These are phyloP conservation scores for Merops nubicus DNA, from an alignment of 2,113 vertebrate genomes.

Conservation along the genomic window DNA sequence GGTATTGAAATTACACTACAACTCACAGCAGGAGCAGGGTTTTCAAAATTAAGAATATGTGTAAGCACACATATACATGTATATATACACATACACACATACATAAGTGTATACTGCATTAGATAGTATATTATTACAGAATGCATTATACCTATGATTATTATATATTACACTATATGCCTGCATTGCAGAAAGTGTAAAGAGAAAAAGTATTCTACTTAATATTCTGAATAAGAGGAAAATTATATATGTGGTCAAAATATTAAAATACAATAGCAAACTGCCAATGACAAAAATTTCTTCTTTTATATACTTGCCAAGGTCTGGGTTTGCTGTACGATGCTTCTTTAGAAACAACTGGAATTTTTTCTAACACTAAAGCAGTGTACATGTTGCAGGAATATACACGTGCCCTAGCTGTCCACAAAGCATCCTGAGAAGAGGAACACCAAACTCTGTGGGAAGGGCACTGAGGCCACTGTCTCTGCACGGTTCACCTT, in stretches of 20 bases:
- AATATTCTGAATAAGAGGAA: background rate
- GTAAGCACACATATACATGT: background rate
- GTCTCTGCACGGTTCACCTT: background rate
- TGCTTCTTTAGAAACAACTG: background rate
- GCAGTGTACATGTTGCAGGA: background rate
- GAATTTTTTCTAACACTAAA: background rate
- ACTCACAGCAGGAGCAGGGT: background rate
- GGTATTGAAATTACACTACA: background rate
- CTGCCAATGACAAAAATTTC: background rate
- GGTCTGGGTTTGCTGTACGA: background rate
- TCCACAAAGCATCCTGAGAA: background rate
- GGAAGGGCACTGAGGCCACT: background rate
- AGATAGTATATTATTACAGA: background rate
- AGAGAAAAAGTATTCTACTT: background rate
- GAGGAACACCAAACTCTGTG: background rate
- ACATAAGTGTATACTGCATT: background rate
- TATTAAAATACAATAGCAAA: background rate
- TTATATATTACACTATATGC: background rate
- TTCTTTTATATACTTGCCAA: background rate
- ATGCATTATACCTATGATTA: background rate
- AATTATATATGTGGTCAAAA: background rate
- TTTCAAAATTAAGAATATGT: background rate
- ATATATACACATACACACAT: fast-evolving
- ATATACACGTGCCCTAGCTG: fast-evolving
- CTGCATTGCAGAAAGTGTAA: background rate